Conservation (phyloP, 2,113 vertebrate species). For the Turdus rufiventris region DNA sequence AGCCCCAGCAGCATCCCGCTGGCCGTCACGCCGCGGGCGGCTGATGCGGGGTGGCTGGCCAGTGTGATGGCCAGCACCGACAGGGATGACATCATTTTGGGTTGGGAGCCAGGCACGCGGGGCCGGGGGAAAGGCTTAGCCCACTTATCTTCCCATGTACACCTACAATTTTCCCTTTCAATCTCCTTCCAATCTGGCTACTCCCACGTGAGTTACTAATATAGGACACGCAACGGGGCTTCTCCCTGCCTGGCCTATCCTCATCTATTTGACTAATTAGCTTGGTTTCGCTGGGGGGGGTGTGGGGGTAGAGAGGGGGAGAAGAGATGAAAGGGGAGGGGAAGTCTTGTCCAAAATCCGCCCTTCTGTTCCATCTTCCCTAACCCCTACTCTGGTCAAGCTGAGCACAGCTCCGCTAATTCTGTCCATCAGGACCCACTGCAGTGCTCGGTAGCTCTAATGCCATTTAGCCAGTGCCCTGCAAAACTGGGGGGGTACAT, state of each 20-base stretch:
- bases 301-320: background rate
- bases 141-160: constrained; percentile 5
- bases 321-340: background rate
- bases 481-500: background rate
- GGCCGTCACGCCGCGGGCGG: constrained; percentile 55
- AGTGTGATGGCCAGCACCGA: background rate
- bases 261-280: constrained; percentile 76
- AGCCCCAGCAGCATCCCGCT: constrained; percentile 59
- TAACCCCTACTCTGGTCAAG: background rate
- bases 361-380: background rate
- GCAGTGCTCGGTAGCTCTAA: background rate
- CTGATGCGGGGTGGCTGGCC: constrained; percentile 56
- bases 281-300: constrained; percentile 59
- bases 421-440: background rate
- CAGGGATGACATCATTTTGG: constrained; percentile 71
- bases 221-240: constrained; percentile 73
- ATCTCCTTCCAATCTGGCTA: constrained; percentile 74
- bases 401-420: background rate
- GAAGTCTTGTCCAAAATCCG: background rate
- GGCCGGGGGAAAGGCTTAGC: constrained; percentile 32
- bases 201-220: constrained; percentile 76
- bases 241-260: constrained; percentile 70
- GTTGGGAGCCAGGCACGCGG: constrained; percentile 1
- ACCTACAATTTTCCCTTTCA: constrained; percentile 55
- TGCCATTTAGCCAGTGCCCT: background rate